Percentiles rank a stretch among this genome's conserved stretches.
Evolutionary conservation across 2,113 vertebrate genomes (phyloP).

Genomic region (Oncorhynchus gorbuscha): DNA sequence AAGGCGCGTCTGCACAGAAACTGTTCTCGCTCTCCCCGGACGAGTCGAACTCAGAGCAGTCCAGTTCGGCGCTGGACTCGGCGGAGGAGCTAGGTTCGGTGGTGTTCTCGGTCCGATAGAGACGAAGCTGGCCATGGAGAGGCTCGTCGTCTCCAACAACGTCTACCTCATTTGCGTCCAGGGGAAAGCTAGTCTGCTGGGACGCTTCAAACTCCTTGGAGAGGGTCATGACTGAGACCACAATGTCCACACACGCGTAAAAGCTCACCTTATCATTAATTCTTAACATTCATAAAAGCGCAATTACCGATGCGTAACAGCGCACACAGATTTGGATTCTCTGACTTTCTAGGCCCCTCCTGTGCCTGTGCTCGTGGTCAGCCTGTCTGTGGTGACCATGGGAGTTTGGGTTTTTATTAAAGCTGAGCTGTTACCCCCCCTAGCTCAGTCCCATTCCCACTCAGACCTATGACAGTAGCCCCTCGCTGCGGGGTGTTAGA

Average conservation of each 20-base stretch:
- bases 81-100: slow-evolving; percentile 43
- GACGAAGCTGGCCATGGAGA: slow-evolving; percentile 2
- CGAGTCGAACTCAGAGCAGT: slow-evolving; percentile 68
- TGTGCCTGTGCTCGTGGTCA: not conserved
- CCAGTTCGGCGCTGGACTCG: slow-evolving; percentile 62
- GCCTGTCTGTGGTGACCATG: slow-evolving; percentile 17
- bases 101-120: slow-evolving; percentile 35
- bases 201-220: slow-evolving; percentile 63
- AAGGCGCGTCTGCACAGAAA: slow-evolving; percentile 52
- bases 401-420: slow-evolving; percentile 64
- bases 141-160: slow-evolving; percentile 64
- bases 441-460: slow-evolving; percentile 52
- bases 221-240: slow-evolving; percentile 66
- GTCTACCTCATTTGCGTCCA: slow-evolving; percentile 68
- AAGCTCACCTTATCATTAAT: slow-evolving; percentile 16
- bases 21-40: slow-evolving; percentile 67
- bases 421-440: slow-evolving; percentile 26
- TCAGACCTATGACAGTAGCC: slow-evolving; percentile 71
- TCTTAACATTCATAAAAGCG: slow-evolving; percentile 4
- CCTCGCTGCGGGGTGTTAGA: slow-evolving; percentile 53
- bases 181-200: slow-evolving; percentile 37
- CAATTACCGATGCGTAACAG: not conserved
- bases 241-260: slow-evolving; percentile 17
- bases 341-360: not conserved
- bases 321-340: not conserved